Base-by-base conservation (phyloP, 1,140 invertebrate genomes). In the Harpegnathos saltator region DNA sequence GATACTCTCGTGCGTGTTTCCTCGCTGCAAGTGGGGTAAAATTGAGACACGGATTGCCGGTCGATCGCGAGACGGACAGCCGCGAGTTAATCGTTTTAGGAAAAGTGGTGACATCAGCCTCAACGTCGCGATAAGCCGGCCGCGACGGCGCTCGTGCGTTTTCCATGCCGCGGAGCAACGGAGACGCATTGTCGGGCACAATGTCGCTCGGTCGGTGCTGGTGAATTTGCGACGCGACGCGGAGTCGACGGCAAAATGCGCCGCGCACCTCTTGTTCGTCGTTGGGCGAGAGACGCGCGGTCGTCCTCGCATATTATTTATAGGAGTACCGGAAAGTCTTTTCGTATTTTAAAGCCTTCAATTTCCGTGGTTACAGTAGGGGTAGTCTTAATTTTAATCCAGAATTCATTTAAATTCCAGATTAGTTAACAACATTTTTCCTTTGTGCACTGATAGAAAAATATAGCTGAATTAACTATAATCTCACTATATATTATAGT, bases 121-220 rank as follows among this genome's bases (percentile, higher is more conserved):
- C 58, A n/a, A 44, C 52, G 58, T 58, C 65, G 52, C 38, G 12
- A 17, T 58, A 71, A 80, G 75, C 54, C 44, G 54, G 52, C 17
- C 29, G n/a, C 69, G 58, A 22, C n/a, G 33, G 38, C 17, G 22
- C 38, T n/a, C 50, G 74, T 56, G 54, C 78, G 78, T 62, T 71
- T 82, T 82, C 78, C 68, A 33, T 56, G 56, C 29, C 68, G 69
- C n/a, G 11, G 44, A 82, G 78, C 58, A 73, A 26, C n/a, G 69
- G 58, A 58, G 69, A 61, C 22, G 54, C 38, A 77, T 54, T 68
- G 61, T 65, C n/a, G 44, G 66, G 19, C 22, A 33, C 38, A 68
- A 48, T n/a, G n/a, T 38, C 56, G 78, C 54, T 29, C 56, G 68
- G 72, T 33, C 65, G 81, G 24, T 56, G 77, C 65, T 77, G 72